A percentile compares a stretch with the other conserved stretches of the same genome.
phyloP scores from a whole-genome alignment of 2,888 invertebrate species.

The Eudasyphora cyanicolor region DNA sequence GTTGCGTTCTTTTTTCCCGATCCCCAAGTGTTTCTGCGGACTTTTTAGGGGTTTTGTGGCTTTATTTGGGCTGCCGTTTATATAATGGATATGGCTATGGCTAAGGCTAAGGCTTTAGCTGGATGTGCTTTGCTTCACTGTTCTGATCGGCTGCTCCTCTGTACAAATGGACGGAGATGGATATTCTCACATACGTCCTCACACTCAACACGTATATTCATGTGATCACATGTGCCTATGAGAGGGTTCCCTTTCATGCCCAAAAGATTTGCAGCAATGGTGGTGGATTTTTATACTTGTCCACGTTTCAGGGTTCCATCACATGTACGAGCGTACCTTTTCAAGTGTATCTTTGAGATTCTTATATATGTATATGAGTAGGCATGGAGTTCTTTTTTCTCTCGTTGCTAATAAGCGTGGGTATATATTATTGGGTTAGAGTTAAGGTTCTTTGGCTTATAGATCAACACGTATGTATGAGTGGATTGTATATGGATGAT shows the following conservation, averaged over 20 bases:
- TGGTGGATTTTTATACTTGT: background rate
- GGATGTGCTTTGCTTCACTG: background rate
- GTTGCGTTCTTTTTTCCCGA: background rate
- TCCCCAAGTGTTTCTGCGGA: background rate
- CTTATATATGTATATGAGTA: constrained; percentile 56
- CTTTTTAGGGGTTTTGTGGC: constrained; percentile 42
- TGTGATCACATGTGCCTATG: background rate
- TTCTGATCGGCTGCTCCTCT: too few relatives aligned
- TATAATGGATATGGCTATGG: constrained; percentile 32
- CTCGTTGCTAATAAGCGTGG: constrained; percentile 60
- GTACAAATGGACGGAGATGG: constrained; percentile 1
- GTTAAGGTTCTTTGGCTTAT: background rate
- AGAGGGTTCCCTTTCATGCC: constrained; percentile 38
- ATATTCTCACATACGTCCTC: background rate
- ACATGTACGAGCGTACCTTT: constrained; percentile 14
- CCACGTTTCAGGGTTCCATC: background rate
- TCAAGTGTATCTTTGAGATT: background rate
- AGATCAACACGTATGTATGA: constrained; percentile 19
- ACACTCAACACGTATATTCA: background rate
- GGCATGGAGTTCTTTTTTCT: constrained; percentile 38
- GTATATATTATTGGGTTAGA: constrained; percentile 52
- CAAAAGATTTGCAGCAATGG: constrained; percentile 40
- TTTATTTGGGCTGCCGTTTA: constrained; percentile 63
- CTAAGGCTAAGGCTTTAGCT: background rate
- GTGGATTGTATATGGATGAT: constrained; percentile 19